Evolutionary conservation across 2,113 vertebrate species (phyloP).

Genomic region (Melanotaenia duboulayi): DNA sequence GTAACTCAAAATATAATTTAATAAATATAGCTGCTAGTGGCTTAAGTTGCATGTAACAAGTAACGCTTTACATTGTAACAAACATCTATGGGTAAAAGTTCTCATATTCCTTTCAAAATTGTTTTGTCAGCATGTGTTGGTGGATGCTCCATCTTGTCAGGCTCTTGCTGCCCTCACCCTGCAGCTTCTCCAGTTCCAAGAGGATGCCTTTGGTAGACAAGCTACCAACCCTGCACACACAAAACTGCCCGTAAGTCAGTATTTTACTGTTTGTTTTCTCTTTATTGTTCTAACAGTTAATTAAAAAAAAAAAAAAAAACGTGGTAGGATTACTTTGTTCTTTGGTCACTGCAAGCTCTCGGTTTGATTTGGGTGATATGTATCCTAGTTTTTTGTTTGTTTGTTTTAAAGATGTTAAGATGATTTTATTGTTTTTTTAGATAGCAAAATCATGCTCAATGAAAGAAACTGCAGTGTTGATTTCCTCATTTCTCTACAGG

Average conservation of each 20-base stretch:
- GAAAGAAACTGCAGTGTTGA: background rate
- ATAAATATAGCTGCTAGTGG: constrained; percentile 4
- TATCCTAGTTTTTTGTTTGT: background rate
- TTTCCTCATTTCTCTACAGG: constrained; percentile 72
- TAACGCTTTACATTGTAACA: background rate
- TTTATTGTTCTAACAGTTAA: background rate
- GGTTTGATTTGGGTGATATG: too few species aligned
- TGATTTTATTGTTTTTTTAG: too few species aligned
- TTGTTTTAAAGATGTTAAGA: background rate
- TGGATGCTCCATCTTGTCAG: constrained; percentile 95
- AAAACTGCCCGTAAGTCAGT: constrained; percentile 92
- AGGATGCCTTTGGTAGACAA: constrained; percentile 94
- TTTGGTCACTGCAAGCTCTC: background rate
- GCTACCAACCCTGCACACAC: constrained; percentile 91
- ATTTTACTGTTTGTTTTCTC: background rate
- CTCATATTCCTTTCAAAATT: background rate
- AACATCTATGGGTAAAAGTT: background rate
- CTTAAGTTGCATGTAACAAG: background rate
- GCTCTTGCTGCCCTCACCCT: constrained; percentile 90
- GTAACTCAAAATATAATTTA: background rate
- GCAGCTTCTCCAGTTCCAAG: constrained; percentile 97
- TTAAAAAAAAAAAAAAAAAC: background rate
- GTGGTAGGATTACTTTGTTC: background rate
- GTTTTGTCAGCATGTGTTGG: constrained; percentile 87
- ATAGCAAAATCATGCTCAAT: background rate